Base-by-base conservation (phyloP, 2,888 invertebrate genomes). In the Syritta pipiens region DNA sequence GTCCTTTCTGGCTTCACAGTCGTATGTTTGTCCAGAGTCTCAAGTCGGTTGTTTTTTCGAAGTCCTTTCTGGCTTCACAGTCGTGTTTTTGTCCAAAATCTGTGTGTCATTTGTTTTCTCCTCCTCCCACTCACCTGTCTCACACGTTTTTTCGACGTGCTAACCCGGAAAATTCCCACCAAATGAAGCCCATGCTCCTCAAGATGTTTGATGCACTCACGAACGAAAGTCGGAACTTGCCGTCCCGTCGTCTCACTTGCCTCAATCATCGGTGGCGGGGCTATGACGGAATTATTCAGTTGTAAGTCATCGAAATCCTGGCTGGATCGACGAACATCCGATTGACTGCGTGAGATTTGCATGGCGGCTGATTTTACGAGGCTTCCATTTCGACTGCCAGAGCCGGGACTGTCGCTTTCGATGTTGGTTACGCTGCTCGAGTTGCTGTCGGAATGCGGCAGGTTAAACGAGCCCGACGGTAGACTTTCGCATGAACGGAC, bases 91-190 rank as follows among this genome's bases (percentile, higher is more conserved):
- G n/a, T n/a, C n/a, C n/a, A n/a, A n/a, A n/a, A n/a, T n/a, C n/a
- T n/a, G 3, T 1, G 12, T 2, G 5, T 6, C 6, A 6, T 1
- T 6, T 2, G 4, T 6, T 14, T 3, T 1, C n/a, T 1, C 14
- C 3, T 1, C 2, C 2, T 4, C 2, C 3, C 17, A 7, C 37
- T 85, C 84, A 96, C 96, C 93, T 97, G 96, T 89, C 97, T 91
- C 37, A 97, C 95, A 86, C 97, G 91, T 87, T 97, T 97, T 88
- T 96, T 96, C 3, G 97, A 97, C 28, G 96, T 94, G 82, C 97
- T 96, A 44, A 97, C 96, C 83, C 97, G 92, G 89, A 98, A 98
- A 74, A 98, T 93, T 1, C 98, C 98, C 12, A 96, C 91, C 37
- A 95, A 96, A 84, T 93, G 92, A 42, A 97, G 90, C 20, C 97